Conservation (phyloP, 2,888 invertebrate genomes). For the Lasius fuliginosus region DNA sequence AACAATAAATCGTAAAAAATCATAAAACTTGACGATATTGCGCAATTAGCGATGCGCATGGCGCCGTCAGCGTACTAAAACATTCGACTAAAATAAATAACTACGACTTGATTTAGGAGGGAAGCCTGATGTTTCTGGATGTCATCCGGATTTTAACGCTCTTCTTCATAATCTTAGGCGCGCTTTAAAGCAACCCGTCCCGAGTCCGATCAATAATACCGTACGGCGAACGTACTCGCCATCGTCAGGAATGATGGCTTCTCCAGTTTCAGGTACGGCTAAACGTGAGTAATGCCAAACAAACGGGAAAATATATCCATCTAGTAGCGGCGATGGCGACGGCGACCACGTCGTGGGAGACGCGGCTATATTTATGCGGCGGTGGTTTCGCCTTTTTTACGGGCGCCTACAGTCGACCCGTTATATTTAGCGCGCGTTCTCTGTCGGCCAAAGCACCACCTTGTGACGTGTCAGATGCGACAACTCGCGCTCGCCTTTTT, state of each 20-base stretch:
- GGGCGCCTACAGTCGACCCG: constrained; percentile 65
- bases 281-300: constrained; percentile 70
- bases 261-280: constrained; percentile 68
- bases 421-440: constrained; percentile 78
- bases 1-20: constrained; percentile 28
- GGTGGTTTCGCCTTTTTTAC: constrained; percentile 78
- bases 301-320: constrained; percentile 69
- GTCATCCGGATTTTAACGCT: constrained; percentile 59
- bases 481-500: constrained; percentile 73
- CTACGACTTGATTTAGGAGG: constrained; percentile 70
- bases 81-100: constrained; percentile 52
- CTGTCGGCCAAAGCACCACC: constrained; percentile 68
- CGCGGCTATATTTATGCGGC: constrained; percentile 79
- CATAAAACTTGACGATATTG: constrained; percentile 38
- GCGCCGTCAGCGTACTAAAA: constrained; percentile 33
- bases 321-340: constrained; percentile 37
- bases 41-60: constrained; percentile 33
- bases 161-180: constrained; percentile 64
- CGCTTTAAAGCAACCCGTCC: constrained; percentile 59
- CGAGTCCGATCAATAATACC: constrained; percentile 47
- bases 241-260: constrained; percentile 61
- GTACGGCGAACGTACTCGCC: constrained; percentile 48
- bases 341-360: constrained; percentile 80
- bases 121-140: constrained; percentile 55
- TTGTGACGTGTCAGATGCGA: constrained; percentile 74